Base-by-base conservation (phyloP, 1,140 invertebrate species). In the Hylaeus anthracinus region DNA sequence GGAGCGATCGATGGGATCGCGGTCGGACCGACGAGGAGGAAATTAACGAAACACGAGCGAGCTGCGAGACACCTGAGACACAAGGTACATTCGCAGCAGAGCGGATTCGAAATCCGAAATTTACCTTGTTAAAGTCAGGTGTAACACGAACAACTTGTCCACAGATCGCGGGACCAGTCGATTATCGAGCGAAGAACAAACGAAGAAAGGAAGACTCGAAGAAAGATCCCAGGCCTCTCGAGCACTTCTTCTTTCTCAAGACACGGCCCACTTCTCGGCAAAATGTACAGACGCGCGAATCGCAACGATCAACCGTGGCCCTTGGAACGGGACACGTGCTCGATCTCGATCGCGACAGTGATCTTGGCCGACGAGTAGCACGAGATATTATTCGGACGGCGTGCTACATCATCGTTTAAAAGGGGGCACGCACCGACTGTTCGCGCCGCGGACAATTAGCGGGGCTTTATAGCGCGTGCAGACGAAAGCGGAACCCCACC, bases 401-500 rank as follows among this genome's bases (percentile, higher is more conserved):
- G 55, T 71, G 48, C 76, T 86, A 85, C 84, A 86, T 88, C 74
- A 48, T 81, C 79, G 75, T 76, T 76, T 79, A 60, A 65, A 65
- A 80, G 63, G 74, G 66, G 77, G 78, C 78, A 84, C 79, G 74
- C 67, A 72, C 79, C 15, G 67, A 89, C 87, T 89, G 88, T 64
- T 79, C 70, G 45, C 41, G 39, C 66, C 69, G 48, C 65, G 51
- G 64, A 39, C 66, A 82, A 83, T 81, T 87, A 84, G 84, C 75
- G 88, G 63, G 86, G 82, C 82, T 89, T 89, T 89, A 89, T 89
- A 89, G 74, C 74, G 72, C 72, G 82, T 82, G 74, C 81, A 71
- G 66, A 71, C 78, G 72, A 86, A 82, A 82, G 56, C 58, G 15
- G 61, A 48, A 37, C 78, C 77, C 63, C 67, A 74, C 72, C 53